Base-by-base conservation (phyloP, 2,113 vertebrate species). In the Rhabdomys dilectus region DNA sequence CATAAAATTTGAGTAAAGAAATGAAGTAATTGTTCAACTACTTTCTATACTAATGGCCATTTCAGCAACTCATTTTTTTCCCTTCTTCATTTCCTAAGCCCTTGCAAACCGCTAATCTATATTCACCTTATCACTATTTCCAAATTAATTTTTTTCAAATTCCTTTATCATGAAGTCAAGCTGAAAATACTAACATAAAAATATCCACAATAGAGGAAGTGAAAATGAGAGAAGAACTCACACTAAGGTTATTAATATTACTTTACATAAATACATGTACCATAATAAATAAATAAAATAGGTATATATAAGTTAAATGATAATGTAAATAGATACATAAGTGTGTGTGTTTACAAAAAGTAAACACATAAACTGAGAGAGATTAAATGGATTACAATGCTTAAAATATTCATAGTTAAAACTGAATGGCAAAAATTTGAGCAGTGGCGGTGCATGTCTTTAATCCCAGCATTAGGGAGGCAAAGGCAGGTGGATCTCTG, bases 101-200 rank as follows among this genome's bases (percentile, higher is more conserved):
- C 31, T 81, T 68, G 68, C 39, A 91, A 90, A 92, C 48, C 56
- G 94, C 94, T 82, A 89, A 48, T 93, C 70, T 68, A 64, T 88
- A 91, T 91, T 93, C 70, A 93, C 31, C 53, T 68, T 87, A 42
- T 84, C 22, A 53, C 82, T 75, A 56, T 68, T 92, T 95, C 91
- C 85, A 97, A 96, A 91, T 95, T 81, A 91, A 68, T 68, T 89
- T 96, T 96, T 94, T 36, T 51, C 86, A 96, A 60, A 89, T 60
- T 94, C 36, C 92, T 96, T 96, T 92, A 53, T 17, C 26, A 7
- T 86, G 73, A 92, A 60, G n/a, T n/a, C 36, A 3, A 60, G 64
- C 34, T 94, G 72, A 89, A 90, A 36, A 88, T 64, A 48, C 34
- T 81, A 81, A 88, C 8, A 91, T 7, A 81, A 72, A 92, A 64